phyloP scores from a whole-genome alignment of 1,140 invertebrate species.

The Atopsyche davidsoni region DNA sequence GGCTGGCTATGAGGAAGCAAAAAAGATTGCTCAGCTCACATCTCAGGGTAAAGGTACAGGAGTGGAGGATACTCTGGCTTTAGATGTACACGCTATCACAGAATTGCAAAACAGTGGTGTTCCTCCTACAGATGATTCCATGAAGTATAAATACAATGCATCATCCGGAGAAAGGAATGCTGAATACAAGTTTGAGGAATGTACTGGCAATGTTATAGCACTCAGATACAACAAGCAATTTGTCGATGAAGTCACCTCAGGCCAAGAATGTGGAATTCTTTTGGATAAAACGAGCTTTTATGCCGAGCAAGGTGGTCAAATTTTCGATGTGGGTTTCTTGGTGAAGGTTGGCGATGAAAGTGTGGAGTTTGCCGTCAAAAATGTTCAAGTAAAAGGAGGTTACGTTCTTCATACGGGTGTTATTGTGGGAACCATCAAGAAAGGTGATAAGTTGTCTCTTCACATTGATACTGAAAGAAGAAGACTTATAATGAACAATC shows the following conservation, averaged over 20 bases:
- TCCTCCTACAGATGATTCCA: constrained; percentile 80
- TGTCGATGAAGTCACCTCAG: constrained; percentile 74
- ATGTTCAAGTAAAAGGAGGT: constrained; percentile 93
- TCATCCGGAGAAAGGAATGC: constrained; percentile 54
- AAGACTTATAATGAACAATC: constrained; percentile 94
- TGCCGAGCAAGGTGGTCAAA: constrained; percentile 98
- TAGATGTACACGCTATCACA: constrained; percentile 94
- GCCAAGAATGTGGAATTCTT: constrained; percentile 88
- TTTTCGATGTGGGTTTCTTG: constrained; percentile 94
- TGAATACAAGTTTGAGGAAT: constrained; percentile 64
- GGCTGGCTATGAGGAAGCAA: constrained; percentile 84
- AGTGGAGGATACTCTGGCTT: constrained; percentile 72
- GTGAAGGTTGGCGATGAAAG: constrained; percentile 80
- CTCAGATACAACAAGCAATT: constrained; percentile 77
- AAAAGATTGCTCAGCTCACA: constrained; percentile 80
- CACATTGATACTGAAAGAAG: constrained; percentile 80
- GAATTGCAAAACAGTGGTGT: constrained; percentile 78
- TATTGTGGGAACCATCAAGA: constrained; percentile 74
- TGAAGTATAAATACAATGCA: constrained; percentile 88
- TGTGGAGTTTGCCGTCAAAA: constrained; percentile 88
- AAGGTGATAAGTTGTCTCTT: constrained; percentile 81
- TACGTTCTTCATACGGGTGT: constrained; percentile 92
- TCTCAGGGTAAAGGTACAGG: constrained; percentile 80
- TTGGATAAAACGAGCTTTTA: constrained; percentile 94
- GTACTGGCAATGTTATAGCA: constrained; percentile 62